Conservation (phyloP, 1,140 invertebrate species). For the Lordiphosa clarofinis region DNA sequence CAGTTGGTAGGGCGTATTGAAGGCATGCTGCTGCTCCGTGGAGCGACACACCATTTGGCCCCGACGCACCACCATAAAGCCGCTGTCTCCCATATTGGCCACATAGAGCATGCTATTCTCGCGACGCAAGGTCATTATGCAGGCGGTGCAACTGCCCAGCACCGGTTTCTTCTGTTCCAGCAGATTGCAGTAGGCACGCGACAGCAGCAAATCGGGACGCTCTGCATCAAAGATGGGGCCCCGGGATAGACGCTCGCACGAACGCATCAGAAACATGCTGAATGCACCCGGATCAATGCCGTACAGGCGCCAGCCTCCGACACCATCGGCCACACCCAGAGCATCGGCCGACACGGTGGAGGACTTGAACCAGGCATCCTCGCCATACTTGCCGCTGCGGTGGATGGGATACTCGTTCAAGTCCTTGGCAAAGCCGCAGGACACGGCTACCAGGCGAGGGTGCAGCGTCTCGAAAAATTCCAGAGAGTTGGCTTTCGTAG, state of each 20-base stretch:
- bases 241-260: slow-evolving; percentile 31
- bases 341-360: slow-evolving; percentile 9
- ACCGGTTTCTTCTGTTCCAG: slow-evolving; percentile 80
- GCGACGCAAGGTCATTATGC: slow-evolving; percentile 91
- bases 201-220: slow-evolving; percentile 22
- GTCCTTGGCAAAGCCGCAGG: slow-evolving; percentile 53
- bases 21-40: slow-evolving; percentile 97
- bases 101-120: slow-evolving; percentile 92
- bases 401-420: slow-evolving; percentile 7
- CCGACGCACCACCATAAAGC: slow-evolving; percentile 93
- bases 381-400: slow-evolving; percentile 40
- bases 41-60: slow-evolving; percentile 93
- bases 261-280: slow-evolving; percentile 44
- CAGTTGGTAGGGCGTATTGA: slow-evolving; percentile 98
- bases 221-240: slow-evolving; percentile 13
- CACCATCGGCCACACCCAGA: slow-evolving; percentile 58
- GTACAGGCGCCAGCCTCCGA: slow-evolving; percentile 44
- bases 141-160: slow-evolving; percentile 47
- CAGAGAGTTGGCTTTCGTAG: background rate
- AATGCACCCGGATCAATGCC: slow-evolving; percentile 54
- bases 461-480: background rate
- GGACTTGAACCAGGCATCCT: slow-evolving; percentile 54
- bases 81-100: slow-evolving; percentile 98
- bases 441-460: slow-evolving; percentile 36
- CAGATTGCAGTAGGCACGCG: slow-evolving; percentile 79